These are phyloP conservation scores for Xenopus petersii DNA, from an alignment of 2,797 vertebrate species.

Conservation along the genomic window DNA sequence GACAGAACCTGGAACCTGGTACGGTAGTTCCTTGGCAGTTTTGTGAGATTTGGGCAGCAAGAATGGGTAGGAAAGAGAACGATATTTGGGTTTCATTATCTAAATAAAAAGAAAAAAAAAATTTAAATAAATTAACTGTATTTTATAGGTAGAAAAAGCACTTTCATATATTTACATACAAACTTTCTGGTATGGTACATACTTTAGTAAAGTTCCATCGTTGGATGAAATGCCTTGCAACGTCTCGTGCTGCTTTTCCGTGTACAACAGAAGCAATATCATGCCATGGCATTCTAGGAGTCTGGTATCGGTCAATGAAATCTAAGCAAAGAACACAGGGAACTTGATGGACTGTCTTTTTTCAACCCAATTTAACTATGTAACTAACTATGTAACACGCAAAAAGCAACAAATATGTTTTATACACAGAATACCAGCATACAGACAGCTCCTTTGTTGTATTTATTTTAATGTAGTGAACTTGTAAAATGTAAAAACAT, in stretches of 20 bases:
- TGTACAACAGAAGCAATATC: constrained; percentile 90
- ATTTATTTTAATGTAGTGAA: too few species aligned
- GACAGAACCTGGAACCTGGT: constrained; percentile 78
- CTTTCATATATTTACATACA: too few species aligned
- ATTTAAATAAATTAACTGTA: too few species aligned
- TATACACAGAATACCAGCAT: too few species aligned
- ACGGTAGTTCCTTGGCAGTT: constrained; percentile 78
- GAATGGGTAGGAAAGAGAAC: constrained; percentile 83
- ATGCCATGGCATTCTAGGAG: constrained; percentile 96
- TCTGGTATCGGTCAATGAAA: constrained; percentile 91
- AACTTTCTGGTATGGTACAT: neutral
- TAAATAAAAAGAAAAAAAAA: constrained; percentile 51
- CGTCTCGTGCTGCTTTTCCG: constrained; percentile 84
- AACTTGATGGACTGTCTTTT: too few species aligned
- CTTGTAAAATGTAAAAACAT: too few species aligned
- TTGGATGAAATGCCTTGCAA: constrained; percentile 95
- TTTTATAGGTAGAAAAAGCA: neutral
- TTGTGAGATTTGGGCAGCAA: constrained; percentile 89
- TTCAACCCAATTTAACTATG: too few species aligned
- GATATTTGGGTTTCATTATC: constrained; percentile 96
- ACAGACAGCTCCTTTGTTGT: too few species aligned
- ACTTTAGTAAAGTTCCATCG: constrained; percentile 98
- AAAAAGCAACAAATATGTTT: too few species aligned
- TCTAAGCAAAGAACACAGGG: constrained; percentile 67
- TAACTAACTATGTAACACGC: too few species aligned